Base-by-base conservation (phyloP, 2,113 vertebrate genomes). In the Pelecanus crispus region DNA sequence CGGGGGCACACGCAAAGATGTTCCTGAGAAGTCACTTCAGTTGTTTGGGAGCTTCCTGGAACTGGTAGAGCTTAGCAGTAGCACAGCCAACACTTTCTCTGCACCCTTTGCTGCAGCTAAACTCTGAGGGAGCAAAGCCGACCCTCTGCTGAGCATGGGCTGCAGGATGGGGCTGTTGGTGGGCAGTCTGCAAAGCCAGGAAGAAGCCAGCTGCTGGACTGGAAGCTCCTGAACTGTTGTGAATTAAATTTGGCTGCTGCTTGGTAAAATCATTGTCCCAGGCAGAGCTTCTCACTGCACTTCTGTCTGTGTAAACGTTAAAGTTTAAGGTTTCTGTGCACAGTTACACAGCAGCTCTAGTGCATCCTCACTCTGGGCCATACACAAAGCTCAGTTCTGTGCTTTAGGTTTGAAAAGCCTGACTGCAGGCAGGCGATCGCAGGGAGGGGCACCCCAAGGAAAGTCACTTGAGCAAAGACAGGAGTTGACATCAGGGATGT, bases 371-470 rank as follows among this genome's bases (percentile, higher is more conserved):
- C 24, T 10, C 50, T 68, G 42, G 25, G 29, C 52, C 22, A 1
- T 11, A 7, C 65, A 38, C 34, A 42, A 66, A 42, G 34, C 72
- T 93, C 73, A 56, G 53, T 72, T 85, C 74, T 61, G 68, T 55
- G 73, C 45, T 70, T 72, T 31, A n/a, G 42, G 36, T 16, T 65
- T 61, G 62, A 49, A 50, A 83, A 80, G 40, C 67, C 29, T 31
- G 21, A 20, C 50, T 38, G 29, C 7, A 7, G 81, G 52, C 67
- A 26, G 65, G 24, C 0, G 2, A 13, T 40, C 1, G 2, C 2
- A 1, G 47, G 21, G 38, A 49, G 12, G 42, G 17, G 6, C 52
- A 50, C 28, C 26, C 31, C 7, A 1, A 45, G 52, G 32, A 22
- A 81, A 79, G 22, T 22, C 55, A 53, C 21, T 36, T 21, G 38